Conservation (phyloP, 2,113 vertebrate species). For the Semnornis frantzii region DNA sequence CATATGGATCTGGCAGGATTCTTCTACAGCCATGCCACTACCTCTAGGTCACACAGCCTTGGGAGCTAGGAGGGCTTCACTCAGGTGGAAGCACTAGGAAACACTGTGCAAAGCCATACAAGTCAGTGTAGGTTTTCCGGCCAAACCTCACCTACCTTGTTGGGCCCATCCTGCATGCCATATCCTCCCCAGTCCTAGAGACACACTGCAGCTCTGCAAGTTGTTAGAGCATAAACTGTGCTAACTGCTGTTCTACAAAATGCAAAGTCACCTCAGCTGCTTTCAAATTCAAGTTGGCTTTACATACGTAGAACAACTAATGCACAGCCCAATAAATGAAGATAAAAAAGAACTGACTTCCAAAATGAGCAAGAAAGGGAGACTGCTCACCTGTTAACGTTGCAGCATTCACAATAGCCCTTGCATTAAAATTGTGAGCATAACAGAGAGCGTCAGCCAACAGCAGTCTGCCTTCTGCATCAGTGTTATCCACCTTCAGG, state of each 20-base stretch:
- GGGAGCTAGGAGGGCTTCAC: background rate
- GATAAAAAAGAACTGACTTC: background rate
- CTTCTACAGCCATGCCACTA: rapidly evolving
- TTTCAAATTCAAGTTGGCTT: background rate
- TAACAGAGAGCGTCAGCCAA: slow-evolving; percentile 95
- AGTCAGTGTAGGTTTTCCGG: rapidly evolving
- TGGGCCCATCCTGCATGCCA: background rate
- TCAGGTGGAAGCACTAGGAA: background rate
- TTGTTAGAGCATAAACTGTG: background rate
- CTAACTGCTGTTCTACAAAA: background rate
- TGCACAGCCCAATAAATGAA: background rate
- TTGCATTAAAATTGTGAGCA: slow-evolving; percentile 88
- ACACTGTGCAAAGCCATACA: rapidly evolving
- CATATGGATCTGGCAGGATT: background rate
- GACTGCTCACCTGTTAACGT: slow-evolving; percentile 88
- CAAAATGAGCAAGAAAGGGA: background rate
- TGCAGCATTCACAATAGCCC: slow-evolving; percentile 89
- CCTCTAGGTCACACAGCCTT: background rate
- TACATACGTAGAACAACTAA: background rate
- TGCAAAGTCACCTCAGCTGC: background rate
- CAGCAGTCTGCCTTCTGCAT: slow-evolving; percentile 92
- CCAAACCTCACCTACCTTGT: background rate
- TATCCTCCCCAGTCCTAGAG: background rate
- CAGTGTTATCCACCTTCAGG: slow-evolving; percentile 93
- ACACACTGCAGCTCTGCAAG: rapidly evolving